Percentiles rank a stretch among this genome's conserved stretches.
These are phyloP conservation scores for Sapajus apella DNA, from an alignment of 2,113 vertebrate species.

Conservation along the genomic window DNA sequence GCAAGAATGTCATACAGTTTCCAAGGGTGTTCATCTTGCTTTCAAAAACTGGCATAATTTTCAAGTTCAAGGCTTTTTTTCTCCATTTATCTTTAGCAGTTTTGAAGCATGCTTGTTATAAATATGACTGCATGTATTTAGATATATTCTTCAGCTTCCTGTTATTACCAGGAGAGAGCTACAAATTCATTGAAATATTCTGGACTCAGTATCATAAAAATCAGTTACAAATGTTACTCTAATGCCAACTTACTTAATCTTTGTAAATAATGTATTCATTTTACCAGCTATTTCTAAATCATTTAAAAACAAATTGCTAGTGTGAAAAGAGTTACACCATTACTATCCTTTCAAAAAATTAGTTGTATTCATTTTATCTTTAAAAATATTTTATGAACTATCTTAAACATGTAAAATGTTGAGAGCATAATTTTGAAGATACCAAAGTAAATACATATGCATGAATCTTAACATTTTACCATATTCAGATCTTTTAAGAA, in stretches of 20 bases:
- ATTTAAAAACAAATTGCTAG: slow-evolving; percentile 84
- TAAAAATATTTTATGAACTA: slow-evolving; percentile 14
- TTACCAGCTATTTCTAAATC: slow-evolving; percentile 81
- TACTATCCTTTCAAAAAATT: slow-evolving; percentile 76
- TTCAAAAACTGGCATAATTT: not conserved
- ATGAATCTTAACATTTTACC: not conserved
- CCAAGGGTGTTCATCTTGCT: not conserved
- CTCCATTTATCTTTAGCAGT: not conserved
- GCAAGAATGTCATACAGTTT: not conserved
- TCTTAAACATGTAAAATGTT: slow-evolving; percentile 9
- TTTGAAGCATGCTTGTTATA: slow-evolving; percentile 56
- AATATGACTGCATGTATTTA: slow-evolving; percentile 63
- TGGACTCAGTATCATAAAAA: slow-evolving; percentile 73
- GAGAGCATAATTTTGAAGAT: not conserved
- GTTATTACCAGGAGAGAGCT: slow-evolving; percentile 62
- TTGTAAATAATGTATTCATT: slow-evolving; percentile 86
- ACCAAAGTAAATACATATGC: not conserved
- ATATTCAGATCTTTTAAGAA: not conserved
- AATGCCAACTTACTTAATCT: slow-evolving; percentile 81
- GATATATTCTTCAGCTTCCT: slow-evolving; percentile 70
- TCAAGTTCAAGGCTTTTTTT: not conserved
- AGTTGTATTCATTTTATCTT: slow-evolving; percentile 26
- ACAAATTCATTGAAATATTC: slow-evolving; percentile 68
- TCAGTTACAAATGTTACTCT: slow-evolving; percentile 72
- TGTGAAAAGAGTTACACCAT: slow-evolving; percentile 77